Conservation (phyloP, 1,140 invertebrate species). For the Nymphalis io region DNA sequence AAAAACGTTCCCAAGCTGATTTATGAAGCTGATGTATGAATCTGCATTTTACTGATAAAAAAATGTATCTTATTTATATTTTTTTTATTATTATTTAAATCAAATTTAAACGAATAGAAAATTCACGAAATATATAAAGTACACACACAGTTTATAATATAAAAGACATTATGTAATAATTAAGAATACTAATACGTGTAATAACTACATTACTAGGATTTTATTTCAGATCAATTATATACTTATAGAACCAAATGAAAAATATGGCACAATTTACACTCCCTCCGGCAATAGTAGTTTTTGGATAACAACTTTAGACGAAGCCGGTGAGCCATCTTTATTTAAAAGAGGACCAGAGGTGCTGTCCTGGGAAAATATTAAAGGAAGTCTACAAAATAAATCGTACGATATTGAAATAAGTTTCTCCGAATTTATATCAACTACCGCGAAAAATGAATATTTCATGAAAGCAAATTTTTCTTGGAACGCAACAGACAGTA, state of each 20-base stretch:
- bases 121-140: no score
- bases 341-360: conserved; percentile 48
- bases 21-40: no score
- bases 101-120: no score
- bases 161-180: no score
- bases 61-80: no score
- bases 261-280: conserved; percentile 26
- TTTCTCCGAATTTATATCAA: conserved; percentile 29
- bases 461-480: conserved; percentile 42
- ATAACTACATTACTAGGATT: background rate
- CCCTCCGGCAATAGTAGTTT: conserved; percentile 45
- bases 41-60: no score
- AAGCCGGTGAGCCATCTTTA: conserved; percentile 38
- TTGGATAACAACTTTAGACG: conserved; percentile 50
- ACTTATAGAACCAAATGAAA: conserved; percentile 39
- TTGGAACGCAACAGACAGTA: conserved; percentile 57
- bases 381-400: conserved; percentile 19
- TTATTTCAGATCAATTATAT: conserved; percentile 52
- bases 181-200: no score
- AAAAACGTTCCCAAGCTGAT: no score
- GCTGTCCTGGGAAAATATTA: conserved; percentile 28
- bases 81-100: no score
- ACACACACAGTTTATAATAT: no score
- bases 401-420: conserved; percentile 41
- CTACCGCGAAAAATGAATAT: conserved; percentile 5